Base-by-base conservation (phyloP, 2,113 vertebrate genomes). In the Recurvirostra avosetta region DNA sequence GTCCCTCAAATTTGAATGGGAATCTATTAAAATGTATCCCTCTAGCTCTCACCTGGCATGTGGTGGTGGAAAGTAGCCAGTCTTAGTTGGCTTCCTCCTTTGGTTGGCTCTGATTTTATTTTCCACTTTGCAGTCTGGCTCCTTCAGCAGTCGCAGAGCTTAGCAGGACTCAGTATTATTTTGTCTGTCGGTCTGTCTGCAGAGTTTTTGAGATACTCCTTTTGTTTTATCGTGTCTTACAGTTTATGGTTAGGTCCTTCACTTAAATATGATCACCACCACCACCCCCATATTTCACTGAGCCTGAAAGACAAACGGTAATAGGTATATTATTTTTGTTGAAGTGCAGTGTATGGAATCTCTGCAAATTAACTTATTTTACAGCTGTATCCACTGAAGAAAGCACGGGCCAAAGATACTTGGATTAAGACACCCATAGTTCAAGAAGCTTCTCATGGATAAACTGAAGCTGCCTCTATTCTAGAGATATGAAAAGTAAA, bases 91-190 rank as follows among this genome's bases (percentile, higher is more conserved):
- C 92, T 92, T 88, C 38, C 26, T 53, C n/a, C 79, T 65, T 91
- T 1, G 0, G 11, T 68, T 96, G 89, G 91, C 95, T 94, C 86
- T 43, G 38, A 43, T 81, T 36, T 67, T 41, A 74, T 95, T 96
- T 95, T 92, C 86, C 73, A 63, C 73, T 92, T 95, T 71, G 83
- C 86, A 74, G 79, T 92, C 88, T 97, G 94, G 75, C 94, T 96
- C 38, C 68, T 77, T 73, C 59, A 77, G 67, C 88, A 78, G 85
- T 68, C n/a, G 1, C 71, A 58, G 86, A 93, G 66, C 43, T 93
- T 90, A 86, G 86, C 72, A 80, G 83, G 50, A 58, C 47, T 87
- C 36, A 3, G 0, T n/a, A 11, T 78, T 92, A 15, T 94, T 94
- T 91, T 83, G 63, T 86, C 88, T 82, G 27, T 74, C 61, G 40